Evolutionary conservation across 2,888 invertebrate species (phyloP).

Genomic region (Acanthosoma haemorrhoidale): DNA sequence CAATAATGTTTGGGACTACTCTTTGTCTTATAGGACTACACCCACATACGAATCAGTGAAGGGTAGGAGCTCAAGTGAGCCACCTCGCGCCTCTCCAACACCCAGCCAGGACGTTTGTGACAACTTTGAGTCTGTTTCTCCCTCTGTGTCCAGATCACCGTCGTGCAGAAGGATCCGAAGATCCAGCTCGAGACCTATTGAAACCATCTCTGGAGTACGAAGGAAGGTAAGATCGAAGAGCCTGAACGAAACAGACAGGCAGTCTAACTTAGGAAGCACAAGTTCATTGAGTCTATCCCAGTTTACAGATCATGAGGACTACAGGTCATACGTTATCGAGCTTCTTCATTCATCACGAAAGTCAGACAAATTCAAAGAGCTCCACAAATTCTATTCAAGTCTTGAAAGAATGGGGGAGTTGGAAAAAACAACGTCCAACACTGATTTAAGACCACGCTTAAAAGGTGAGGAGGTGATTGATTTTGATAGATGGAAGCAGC

Average conservation of each 20-base stretch:
- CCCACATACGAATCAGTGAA: slow-evolving; percentile 46
- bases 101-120: slow-evolving; percentile 44
- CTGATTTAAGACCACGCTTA: slow-evolving; percentile 63
- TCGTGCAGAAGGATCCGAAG: slow-evolving; percentile 61
- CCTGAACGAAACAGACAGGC: slow-evolving; percentile 57
- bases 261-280: slow-evolving; percentile 46
- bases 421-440: slow-evolving; percentile 67
- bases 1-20: slow-evolving; percentile 45
- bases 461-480: slow-evolving; percentile 77
- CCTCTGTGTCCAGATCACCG: slow-evolving; percentile 59
- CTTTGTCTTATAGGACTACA: slow-evolving; percentile 45
- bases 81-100: slow-evolving; percentile 54
- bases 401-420: slow-evolving; percentile 78
- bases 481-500: slow-evolving; percentile 80
- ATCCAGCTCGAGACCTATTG: slow-evolving; percentile 46
- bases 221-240: slow-evolving; percentile 59
- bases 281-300: slow-evolving; percentile 49
- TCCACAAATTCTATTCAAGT: slow-evolving; percentile 78
- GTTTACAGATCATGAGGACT: slow-evolving; percentile 48
- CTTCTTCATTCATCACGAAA: slow-evolving; percentile 54
- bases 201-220: slow-evolving; percentile 46
- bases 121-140: slow-evolving; percentile 47
- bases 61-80: slow-evolving; percentile 60
- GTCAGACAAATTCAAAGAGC: slow-evolving; percentile 74
- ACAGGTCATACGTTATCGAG: slow-evolving; percentile 62